Conservation (phyloP, 2,113 vertebrate species). For the Callaeas wilsoni region DNA sequence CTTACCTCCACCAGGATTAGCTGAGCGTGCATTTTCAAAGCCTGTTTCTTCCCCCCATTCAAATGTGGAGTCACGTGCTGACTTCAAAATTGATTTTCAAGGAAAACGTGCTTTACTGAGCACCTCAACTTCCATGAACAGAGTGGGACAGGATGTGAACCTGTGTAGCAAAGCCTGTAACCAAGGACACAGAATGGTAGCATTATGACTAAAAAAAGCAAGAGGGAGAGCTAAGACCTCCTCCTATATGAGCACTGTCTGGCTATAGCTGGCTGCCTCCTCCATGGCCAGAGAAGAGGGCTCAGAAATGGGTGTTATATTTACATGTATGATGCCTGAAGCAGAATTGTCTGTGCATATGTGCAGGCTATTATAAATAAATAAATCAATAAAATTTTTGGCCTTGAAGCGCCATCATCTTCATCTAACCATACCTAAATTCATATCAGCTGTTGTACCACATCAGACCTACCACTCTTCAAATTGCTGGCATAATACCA, state of each 20-base stretch:
- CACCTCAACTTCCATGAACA: neutral
- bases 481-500: neutral
- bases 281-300: neutral
- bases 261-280: neutral
- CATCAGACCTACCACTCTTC: neutral
- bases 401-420: neutral
- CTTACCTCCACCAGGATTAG: neutral
- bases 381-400: neutral
- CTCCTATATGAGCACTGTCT: neutral
- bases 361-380: neutral
- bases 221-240: neutral
- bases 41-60: neutral
- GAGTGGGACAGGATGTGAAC: neutral
- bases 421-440: neutral
- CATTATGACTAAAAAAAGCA: neutral
- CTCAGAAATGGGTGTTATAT: neutral
- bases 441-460: neutral
- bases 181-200: neutral
- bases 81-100: neutral
- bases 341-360: neutral
- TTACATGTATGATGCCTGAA: neutral
- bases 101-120: neutral
- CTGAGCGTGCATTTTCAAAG: neutral
- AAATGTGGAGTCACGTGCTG: neutral
- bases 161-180: neutral